These are phyloP conservation scores for Odontamblyopus lacepedii DNA, from an alignment of 2,797 vertebrate species.

Conservation along the genomic window DNA sequence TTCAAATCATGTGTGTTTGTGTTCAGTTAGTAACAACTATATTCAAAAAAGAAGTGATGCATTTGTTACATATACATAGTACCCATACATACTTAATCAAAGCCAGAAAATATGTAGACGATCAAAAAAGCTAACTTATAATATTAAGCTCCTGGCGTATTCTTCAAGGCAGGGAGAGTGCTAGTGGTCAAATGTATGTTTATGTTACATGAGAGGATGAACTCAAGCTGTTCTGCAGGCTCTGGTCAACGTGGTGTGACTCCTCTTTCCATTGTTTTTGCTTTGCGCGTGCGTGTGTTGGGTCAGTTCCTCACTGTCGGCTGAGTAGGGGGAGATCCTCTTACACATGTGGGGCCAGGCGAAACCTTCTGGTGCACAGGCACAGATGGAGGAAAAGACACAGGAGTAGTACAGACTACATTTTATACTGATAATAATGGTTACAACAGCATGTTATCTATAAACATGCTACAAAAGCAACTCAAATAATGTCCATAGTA, in stretches of 20 bases:
- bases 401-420: constrained; percentile 8
- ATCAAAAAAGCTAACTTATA: constrained; percentile 37
- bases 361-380: constrained; percentile 67
- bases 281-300: constrained; percentile 42
- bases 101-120: constrained; percentile 21
- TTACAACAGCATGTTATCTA: not conserved
- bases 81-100: not conserved
- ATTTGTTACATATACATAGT: not conserved
- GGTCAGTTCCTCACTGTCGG: constrained; percentile 49
- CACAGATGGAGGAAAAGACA: constrained; percentile 62
- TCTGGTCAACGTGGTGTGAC: constrained; percentile 58
- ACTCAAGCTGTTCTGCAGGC: constrained; percentile 52
- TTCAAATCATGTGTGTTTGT: not conserved
- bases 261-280: constrained; percentile 38
- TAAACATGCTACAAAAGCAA: not conserved
- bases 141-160: constrained; percentile 19
- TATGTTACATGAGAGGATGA: constrained; percentile 51
- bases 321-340: constrained; percentile 66
- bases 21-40: constrained; percentile 24
- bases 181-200: constrained; percentile 46
- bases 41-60: constrained; percentile 21
- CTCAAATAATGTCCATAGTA: not conserved
- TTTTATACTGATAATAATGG: not conserved
- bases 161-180: constrained; percentile 36
- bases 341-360: constrained; percentile 70